A percentile compares a stretch with the other conserved stretches of the same genome.
Conservation (phyloP, 1,140 invertebrate genomes). For the Diprion similis region DNA sequence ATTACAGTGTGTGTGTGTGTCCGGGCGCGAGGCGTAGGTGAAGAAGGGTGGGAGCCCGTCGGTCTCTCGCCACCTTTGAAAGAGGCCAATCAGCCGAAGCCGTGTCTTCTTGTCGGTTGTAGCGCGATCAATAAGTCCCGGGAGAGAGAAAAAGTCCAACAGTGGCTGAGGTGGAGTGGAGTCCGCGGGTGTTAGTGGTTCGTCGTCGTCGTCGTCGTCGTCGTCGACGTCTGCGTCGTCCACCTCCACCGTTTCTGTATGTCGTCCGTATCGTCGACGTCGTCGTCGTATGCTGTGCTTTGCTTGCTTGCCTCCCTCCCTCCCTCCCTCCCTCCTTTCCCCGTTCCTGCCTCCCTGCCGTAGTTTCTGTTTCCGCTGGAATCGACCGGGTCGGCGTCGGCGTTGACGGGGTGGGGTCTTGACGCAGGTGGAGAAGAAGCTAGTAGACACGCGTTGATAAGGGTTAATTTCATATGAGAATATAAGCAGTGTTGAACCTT, state of each 20-base stretch:
- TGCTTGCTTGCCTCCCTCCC: background rate
- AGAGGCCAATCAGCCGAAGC: constrained; percentile 53
- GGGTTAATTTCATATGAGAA: constrained; percentile 62
- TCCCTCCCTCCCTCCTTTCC: background rate
- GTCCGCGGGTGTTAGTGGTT: constrained; percentile 25
- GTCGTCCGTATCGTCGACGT: background rate
- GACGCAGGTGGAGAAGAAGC: constrained; percentile 25
- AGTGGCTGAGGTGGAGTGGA: constrained; percentile 32
- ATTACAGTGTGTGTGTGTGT: background rate
- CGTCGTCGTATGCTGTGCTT: background rate
- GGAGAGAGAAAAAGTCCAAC: constrained; percentile 58
- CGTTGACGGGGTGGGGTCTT: constrained; percentile 13
- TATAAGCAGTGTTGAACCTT: constrained; percentile 41
- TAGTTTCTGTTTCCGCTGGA: background rate
- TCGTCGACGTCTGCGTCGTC: background rate
- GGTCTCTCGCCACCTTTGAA: constrained; percentile 28
- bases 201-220: constrained; percentile 3
- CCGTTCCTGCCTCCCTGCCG: background rate
- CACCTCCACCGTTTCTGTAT: no score
- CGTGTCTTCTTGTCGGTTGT: constrained; percentile 57
- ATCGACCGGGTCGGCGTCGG: background rate
- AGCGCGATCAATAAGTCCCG: constrained; percentile 59
- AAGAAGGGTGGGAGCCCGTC: constrained; percentile 9
- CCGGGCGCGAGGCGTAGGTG: constrained; percentile 9
- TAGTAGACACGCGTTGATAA: constrained; percentile 57